Evolutionary conservation across 2,888 invertebrate genomes (phyloP).

Genomic region (Drosophila falleni): DNA sequence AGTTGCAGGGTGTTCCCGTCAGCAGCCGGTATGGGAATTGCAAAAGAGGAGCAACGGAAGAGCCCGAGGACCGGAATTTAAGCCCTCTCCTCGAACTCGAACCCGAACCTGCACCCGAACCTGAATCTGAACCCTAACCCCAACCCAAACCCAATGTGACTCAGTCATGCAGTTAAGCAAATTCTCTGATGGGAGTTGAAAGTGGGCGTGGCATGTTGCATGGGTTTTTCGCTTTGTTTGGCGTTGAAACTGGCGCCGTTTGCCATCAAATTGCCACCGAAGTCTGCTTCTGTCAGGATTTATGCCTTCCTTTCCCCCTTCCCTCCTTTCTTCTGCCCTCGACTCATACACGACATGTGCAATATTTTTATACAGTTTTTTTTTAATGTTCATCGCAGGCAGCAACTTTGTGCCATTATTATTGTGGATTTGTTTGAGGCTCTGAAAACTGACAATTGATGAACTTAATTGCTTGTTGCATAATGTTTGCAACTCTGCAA

Average conservation of each 20-base stretch:
- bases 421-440: conserved; percentile 34
- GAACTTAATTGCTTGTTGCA: conserved; percentile 37
- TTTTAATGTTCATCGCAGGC: conserved; percentile 24
- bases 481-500: background rate
- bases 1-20: conserved; percentile 45
- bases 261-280: conserved; percentile 50
- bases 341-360: background rate
- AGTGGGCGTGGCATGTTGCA: conserved; percentile 9
- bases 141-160: conserved; percentile 21
- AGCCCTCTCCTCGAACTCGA: background rate
- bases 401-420: conserved; percentile 40
- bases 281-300: conserved; percentile 25
- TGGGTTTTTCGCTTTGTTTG: conserved; percentile 31
- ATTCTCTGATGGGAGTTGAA: conserved; percentile 22
- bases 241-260: conserved; percentile 51
- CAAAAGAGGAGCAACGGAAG: conserved; percentile 29
- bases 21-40: conserved; percentile 29
- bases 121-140: conserved; percentile 2
- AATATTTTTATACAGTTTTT: conserved; percentile 24
- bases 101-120: conserved; percentile 4
- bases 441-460: conserved; percentile 29
- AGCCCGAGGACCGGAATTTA: conserved; percentile 28
- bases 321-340: background rate
- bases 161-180: conserved; percentile 57
- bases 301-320: conserved; percentile 1